Percentiles rank a stretch among this genome's conserved stretches.
These are phyloP conservation scores for Mirza zaza DNA, from an alignment of 2,113 vertebrate genomes.

Conservation along the genomic window DNA sequence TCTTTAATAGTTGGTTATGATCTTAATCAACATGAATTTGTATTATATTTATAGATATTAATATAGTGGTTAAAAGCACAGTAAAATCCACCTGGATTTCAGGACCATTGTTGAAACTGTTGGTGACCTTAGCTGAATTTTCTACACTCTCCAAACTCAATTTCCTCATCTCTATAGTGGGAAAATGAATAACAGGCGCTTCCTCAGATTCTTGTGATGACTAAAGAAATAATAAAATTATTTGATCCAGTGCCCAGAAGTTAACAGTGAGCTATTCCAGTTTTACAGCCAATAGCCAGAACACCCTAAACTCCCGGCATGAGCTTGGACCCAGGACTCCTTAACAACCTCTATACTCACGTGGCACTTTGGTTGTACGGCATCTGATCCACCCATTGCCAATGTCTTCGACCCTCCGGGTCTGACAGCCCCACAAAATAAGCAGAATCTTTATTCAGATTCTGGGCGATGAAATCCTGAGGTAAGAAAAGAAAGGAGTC, in stretches of 20 bases:
- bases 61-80: background rate
- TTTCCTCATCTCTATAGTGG: background rate
- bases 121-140: background rate
- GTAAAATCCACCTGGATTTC: background rate
- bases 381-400: conserved; percentile 56
- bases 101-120: background rate
- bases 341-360: conserved; percentile 40
- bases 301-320: background rate
- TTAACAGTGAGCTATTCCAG: background rate
- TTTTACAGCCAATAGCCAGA: background rate
- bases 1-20: too few species aligned
- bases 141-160: background rate
- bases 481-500: background rate
- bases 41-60: background rate
- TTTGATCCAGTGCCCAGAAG: background rate
- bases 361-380: background rate
- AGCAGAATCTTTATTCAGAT: fast-evolving
- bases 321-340: background rate
- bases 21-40: background rate
- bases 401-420: background rate
- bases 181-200: background rate
- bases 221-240: background rate
- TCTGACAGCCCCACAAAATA: background rate
- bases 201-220: background rate
- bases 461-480: background rate